These are phyloP conservation scores for Laspeyria flexula DNA, from an alignment of 2,888 invertebrate species.

Conservation along the genomic window DNA sequence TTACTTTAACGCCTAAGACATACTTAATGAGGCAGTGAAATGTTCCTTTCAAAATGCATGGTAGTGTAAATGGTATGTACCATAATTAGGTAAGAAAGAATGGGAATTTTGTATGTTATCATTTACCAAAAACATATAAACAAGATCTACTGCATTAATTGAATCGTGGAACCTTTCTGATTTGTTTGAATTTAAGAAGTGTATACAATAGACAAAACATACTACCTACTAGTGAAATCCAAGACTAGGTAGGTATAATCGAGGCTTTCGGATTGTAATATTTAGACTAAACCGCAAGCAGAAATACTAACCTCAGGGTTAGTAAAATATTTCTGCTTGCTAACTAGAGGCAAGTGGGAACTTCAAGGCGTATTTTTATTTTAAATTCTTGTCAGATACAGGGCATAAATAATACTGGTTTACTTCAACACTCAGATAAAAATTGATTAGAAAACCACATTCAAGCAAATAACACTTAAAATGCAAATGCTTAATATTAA, in stretches of 20 bases:
- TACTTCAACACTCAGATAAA: constrained; percentile 23
- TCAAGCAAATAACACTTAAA: constrained; percentile 23
- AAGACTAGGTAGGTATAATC: too few species aligned
- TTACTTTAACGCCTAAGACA: constrained; percentile 67
- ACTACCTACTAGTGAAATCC: too few species aligned
- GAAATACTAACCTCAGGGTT: too few species aligned
- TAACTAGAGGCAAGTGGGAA: too few species aligned
- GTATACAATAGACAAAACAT: too few species aligned
- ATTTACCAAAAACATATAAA: not conserved
- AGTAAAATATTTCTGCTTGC: too few species aligned
- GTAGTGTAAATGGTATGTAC: constrained; percentile 37
- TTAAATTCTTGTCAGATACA: not conserved
- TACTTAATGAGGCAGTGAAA: constrained; percentile 68
- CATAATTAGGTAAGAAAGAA: constrained; percentile 36
- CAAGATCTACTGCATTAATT: too few species aligned
- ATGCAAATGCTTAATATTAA: constrained; percentile 72
- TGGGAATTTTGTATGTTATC: not conserved
- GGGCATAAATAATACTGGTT: constrained; percentile 1
- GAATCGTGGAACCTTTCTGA: too few species aligned
- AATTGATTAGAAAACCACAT: constrained; percentile 36
- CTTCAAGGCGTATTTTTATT: too few species aligned
- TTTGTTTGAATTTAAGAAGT: too few species aligned
- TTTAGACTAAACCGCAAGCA: too few species aligned
- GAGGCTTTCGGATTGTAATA: too few species aligned
- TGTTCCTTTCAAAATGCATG: constrained; percentile 53